Evolutionary conservation across 2,888 invertebrate species (phyloP).

Genomic region (Periphyllus acericola): DNA sequence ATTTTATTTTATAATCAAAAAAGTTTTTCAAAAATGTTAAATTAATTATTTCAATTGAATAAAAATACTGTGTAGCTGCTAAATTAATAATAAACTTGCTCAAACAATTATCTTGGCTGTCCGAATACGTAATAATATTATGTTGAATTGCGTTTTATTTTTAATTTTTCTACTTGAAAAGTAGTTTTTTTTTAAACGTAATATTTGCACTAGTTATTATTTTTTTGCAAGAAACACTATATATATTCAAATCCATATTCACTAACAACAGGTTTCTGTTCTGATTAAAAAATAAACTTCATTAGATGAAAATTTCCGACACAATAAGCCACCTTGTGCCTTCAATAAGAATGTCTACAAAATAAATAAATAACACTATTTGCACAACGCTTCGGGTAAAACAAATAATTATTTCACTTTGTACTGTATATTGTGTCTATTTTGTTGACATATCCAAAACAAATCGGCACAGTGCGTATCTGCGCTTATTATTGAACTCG

Average conservation of each 20-base stretch:
- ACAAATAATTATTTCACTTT: no score
- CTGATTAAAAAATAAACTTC: not conserved
- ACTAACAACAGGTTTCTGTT: not conserved
- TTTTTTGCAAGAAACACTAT: not conserved
- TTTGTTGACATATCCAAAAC: no score
- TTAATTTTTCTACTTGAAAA: not conserved
- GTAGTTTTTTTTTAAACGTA: not conserved
- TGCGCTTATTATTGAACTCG: no score
- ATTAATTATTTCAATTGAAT: not conserved
- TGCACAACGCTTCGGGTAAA: no score
- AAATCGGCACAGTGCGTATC: no score
- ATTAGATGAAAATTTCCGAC: no score
- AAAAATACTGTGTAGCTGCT: not conserved
- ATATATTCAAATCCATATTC: not conserved
- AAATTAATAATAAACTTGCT: not conserved
- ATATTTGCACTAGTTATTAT: not conserved
- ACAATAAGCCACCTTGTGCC: no score
- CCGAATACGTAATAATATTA: not conserved
- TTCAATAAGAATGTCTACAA: no score
- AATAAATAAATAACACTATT: no score
- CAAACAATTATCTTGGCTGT: not conserved
- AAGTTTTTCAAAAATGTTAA: not conserved
- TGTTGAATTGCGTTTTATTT: not conserved
- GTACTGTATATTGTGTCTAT: no score
- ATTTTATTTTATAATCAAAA: no score